These are phyloP conservation scores for Apodemia mormo DNA, from an alignment of 2,888 invertebrate genomes.

Conservation along the genomic window DNA sequence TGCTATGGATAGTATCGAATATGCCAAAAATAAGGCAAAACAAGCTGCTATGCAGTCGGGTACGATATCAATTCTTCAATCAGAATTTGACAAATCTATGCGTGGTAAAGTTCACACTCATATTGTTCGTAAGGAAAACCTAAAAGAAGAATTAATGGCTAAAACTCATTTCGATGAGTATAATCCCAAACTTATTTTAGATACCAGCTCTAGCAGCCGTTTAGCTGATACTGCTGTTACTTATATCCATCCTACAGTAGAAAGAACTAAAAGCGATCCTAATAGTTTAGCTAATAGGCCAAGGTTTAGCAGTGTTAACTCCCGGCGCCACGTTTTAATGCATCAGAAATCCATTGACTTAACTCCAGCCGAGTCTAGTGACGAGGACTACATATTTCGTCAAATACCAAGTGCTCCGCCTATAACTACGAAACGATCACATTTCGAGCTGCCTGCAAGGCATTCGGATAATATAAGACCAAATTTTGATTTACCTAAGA, in stretches of 20 bases:
- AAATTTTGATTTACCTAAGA: slow-evolving; percentile 87
- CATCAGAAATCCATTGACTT: slow-evolving; percentile 93
- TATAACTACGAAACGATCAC: slow-evolving; percentile 86
- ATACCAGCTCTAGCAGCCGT: slow-evolving; percentile 78
- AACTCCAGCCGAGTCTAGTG: slow-evolving; percentile 92
- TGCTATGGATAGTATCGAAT: slow-evolving; percentile 80
- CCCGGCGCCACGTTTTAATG: slow-evolving; percentile 89
- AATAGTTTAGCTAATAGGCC: slow-evolving; percentile 88
- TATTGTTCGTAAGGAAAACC: slow-evolving; percentile 75
- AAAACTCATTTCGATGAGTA: slow-evolving; percentile 87
- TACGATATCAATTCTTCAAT: slow-evolving; percentile 79
- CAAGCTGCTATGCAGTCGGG: slow-evolving; percentile 64
- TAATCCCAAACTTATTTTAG: slow-evolving; percentile 84
- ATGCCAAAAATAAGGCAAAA: slow-evolving; percentile 80
- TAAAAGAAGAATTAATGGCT: slow-evolving; percentile 84
- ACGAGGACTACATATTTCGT: slow-evolving; percentile 89
- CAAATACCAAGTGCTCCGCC: slow-evolving; percentile 88
- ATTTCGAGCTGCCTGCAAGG: slow-evolving; percentile 84
- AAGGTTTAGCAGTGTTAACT: slow-evolving; percentile 86
- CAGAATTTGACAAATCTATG: slow-evolving; percentile 83
- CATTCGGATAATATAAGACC: slow-evolving; percentile 83
- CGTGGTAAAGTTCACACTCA: slow-evolving; percentile 68
- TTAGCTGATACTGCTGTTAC: slow-evolving; percentile 76
- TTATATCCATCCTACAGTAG: slow-evolving; percentile 87
- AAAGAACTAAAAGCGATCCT: slow-evolving; percentile 93